phyloP scores from a whole-genome alignment of 2,113 vertebrate species.

The Equus quagga region DNA sequence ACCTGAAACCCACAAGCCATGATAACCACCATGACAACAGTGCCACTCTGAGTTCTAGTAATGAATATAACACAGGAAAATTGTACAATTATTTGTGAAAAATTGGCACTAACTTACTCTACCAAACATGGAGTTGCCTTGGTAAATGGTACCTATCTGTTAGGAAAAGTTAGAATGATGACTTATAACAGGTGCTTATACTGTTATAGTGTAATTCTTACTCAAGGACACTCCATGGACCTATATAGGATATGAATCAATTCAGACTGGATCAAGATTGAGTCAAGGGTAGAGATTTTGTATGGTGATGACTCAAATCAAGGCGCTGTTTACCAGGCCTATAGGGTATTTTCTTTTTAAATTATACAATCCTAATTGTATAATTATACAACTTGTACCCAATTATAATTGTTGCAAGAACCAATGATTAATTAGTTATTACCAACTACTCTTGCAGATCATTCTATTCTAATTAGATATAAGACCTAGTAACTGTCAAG shows the following conservation, averaged over 20 bases:
- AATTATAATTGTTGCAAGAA: background rate
- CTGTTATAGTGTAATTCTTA: background rate
- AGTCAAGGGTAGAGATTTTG: background rate
- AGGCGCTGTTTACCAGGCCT: background rate
- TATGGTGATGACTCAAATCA: background rate
- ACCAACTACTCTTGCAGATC: background rate
- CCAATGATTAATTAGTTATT: background rate
- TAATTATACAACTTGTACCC: background rate
- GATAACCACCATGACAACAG: background rate
- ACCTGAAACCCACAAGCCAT: background rate
- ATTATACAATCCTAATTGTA: background rate
- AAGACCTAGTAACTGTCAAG: background rate
- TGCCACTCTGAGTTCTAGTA: background rate
- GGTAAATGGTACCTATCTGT: background rate
- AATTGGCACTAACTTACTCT: background rate
- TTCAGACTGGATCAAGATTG: background rate
- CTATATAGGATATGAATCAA: background rate
- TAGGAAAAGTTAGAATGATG: background rate
- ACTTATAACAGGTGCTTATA: background rate
- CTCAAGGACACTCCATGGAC: background rate
- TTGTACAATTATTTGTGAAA: background rate
- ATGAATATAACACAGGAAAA: background rate
- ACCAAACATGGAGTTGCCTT: background rate
- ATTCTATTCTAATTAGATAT: background rate
- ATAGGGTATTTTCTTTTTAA: background rate